A percentile compares a stretch with the other conserved stretches of the same genome.
Conservation (phyloP, 2,888 invertebrate genomes). For the Coremacera marginata region DNA sequence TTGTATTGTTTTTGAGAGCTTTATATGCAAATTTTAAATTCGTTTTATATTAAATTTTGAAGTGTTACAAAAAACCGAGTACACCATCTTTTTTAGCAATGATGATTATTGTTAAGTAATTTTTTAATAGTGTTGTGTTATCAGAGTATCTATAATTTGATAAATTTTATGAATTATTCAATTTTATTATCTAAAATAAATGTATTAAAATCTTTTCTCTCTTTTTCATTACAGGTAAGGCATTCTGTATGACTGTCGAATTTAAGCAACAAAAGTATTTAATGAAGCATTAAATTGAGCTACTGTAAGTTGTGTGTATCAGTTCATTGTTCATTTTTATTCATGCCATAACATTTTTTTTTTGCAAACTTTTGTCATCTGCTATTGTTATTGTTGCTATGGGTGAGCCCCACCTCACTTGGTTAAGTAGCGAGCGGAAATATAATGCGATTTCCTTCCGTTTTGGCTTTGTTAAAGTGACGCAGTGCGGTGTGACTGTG, state of each 20-base stretch:
- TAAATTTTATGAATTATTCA: not conserved
- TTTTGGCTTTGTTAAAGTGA: not conserved
- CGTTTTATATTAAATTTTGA: too few relatives aligned
- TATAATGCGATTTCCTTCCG: slow-evolving; percentile 21
- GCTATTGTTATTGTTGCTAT: not conserved
- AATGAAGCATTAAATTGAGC: slow-evolving; percentile 38
- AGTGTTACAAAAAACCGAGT: too few relatives aligned
- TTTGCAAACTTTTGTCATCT: slow-evolving; percentile 1
- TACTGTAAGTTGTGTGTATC: not conserved
- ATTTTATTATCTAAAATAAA: not conserved
- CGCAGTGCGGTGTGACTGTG: not conserved
- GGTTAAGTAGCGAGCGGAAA: not conserved
- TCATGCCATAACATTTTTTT: not conserved
- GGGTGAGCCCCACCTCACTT: not conserved
- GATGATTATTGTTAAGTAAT: too few relatives aligned
- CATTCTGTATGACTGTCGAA: not conserved
- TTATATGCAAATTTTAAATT: too few relatives aligned
- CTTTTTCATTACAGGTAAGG: slow-evolving; percentile 36
- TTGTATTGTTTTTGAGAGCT: too few relatives aligned
- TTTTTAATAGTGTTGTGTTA: too few relatives aligned
- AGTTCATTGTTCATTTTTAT: not conserved
- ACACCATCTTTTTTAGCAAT: too few relatives aligned
- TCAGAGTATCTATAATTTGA: too few relatives aligned
- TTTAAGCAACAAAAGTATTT: not conserved
- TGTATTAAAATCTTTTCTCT: not conserved